Evolutionary conservation across 2,113 vertebrate species (phyloP).

Genomic region (Dicaeum eximium): DNA sequence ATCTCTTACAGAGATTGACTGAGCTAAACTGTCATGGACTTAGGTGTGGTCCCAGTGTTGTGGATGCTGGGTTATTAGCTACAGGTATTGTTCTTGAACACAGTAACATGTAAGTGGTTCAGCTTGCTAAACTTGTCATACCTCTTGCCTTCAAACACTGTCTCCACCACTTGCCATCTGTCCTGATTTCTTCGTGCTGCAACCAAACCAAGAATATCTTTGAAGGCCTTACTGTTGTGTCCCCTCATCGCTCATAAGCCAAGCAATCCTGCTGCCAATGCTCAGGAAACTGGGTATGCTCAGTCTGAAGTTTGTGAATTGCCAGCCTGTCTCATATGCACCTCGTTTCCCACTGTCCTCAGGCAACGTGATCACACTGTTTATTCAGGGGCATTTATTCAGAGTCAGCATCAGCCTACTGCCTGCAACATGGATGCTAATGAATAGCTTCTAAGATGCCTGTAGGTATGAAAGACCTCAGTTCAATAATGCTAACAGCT

Average conservation of each 20-base stretch:
- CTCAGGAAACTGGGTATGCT: not conserved
- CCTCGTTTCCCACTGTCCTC: not conserved
- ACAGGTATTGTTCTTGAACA: not conserved
- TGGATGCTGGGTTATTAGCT: not conserved
- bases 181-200: not conserved
- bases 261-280: not conserved
- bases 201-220: not conserved
- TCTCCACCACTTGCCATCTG: not conserved
- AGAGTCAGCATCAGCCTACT: not conserved
- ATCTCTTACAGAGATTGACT: not conserved
- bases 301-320: not conserved
- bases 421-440: not conserved
- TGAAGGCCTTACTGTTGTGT: not conserved
- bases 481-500: not conserved
- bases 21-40: accelerated
- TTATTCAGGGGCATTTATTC: not conserved
- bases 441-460: not conserved
- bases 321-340: not conserved
- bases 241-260: not conserved
- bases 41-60: not conserved
- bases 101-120: not conserved
- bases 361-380: not conserved
- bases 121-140: not conserved
- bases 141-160: not conserved
- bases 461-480: not conserved